Evolutionary conservation across 2,113 vertebrate species (phyloP), one percentile per base, ranked within the genome.

Genomic region (Chelonoidis abingdonii): DNA sequence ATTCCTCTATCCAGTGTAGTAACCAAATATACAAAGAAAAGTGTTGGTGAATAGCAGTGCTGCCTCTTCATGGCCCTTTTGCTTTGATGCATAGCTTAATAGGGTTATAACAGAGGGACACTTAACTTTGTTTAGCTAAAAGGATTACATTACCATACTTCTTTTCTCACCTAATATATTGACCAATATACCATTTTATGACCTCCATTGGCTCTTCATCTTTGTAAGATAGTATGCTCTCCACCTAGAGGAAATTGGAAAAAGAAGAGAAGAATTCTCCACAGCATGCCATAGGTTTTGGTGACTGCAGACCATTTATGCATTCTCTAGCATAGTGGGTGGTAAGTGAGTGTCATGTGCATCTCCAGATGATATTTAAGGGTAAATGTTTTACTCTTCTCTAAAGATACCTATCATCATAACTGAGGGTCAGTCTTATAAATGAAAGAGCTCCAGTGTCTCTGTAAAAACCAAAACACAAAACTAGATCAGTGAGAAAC

Each of bases 401-500:
- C 3, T 79, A 35, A 0, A 59, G 27, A 59, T 29, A 29, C 27
- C 27, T 59, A 29, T 59, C 10, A 13, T 13, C 12, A 31, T 59
- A 59, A 59, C 27, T 59, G 29, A 59, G 57, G 57, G 27, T 27
- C 12, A 59, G 57, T 13, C 57, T 59, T 59, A 59, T 59, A 59
- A 59, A 59, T 29, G 57, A 59, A 59, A 59, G 27, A 29, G 57
- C 27, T 59, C 11, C 27, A 59, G 25, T 47, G 6, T 81, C 9
- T 72, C n/a, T 56, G 49, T 3, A 95, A 92, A 92, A 89, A 80
- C 50, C 83, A 84, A 86, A 94, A 1, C 8, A 76, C 10, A 53
- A 86, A 56, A 54, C 3, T 49, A 65, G 72, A 92, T 72, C 16
- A 90, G 76, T 14, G n/a, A 49, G 27, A 88, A 92, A 83, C 6